A percentile compares a stretch with the other conserved stretches of the same genome.
These are phyloP conservation scores for Lissonota sp. DNA, from an alignment of 2,888 invertebrate genomes.

Conservation along the genomic window DNA sequence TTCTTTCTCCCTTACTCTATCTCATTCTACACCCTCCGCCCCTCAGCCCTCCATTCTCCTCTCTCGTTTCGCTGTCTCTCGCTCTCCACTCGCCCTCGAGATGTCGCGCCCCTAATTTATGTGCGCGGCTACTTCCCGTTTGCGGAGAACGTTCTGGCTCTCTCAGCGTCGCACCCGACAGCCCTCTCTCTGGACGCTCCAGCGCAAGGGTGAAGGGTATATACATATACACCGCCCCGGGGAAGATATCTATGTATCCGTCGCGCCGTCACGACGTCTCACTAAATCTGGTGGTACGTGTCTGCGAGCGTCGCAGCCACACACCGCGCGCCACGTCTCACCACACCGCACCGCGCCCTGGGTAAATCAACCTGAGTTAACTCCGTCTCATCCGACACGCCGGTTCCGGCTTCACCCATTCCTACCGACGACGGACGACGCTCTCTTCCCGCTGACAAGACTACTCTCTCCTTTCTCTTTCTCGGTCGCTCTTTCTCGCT, in stretches of 20 bases:
- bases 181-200: conserved; percentile 68
- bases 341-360: conserved; percentile 68
- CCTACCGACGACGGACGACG: conserved; percentile 59
- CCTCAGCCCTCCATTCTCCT: conserved; percentile 56
- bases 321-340: conserved; percentile 54
- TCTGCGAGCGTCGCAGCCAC: conserved; percentile 74
- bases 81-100: conserved; percentile 70
- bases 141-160: conserved; percentile 70
- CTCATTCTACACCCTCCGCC: too few relatives aligned
- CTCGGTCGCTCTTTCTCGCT: background rate
- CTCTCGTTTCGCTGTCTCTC: conserved; percentile 56
- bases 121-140: conserved; percentile 79
- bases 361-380: conserved; percentile 82
- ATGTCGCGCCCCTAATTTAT: conserved; percentile 79
- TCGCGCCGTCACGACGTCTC: conserved; percentile 82
- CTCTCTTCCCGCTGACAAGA: conserved; percentile 73
- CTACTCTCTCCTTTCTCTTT: conserved; percentile 26
- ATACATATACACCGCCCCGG: conserved; percentile 68
- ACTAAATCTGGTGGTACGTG: conserved; percentile 83
- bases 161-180: conserved; percentile 71
- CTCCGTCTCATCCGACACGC: conserved; percentile 81
- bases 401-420: conserved; percentile 76
- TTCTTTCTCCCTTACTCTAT: too few relatives aligned
- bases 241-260: conserved; percentile 82
- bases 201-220: conserved; percentile 75